Evolutionary conservation across 2,888 invertebrate genomes (phyloP), one percentile per base, ranked within the genome.

Genomic region (Pseudanteris insignis): DNA sequence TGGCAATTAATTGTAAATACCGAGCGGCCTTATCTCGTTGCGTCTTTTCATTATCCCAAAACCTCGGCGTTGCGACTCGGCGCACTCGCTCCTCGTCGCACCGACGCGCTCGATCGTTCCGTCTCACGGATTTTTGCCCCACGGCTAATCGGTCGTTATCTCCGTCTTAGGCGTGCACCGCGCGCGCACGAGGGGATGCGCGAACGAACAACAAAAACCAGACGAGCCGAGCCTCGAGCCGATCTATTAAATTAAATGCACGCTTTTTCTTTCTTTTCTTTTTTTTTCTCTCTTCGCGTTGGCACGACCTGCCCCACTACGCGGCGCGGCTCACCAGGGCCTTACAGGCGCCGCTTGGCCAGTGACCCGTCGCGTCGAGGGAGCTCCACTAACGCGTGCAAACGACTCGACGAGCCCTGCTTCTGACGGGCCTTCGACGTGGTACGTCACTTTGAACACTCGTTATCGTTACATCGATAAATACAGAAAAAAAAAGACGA

Each of bases 221-320:
- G 25, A 29, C 29, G 11, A 26, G 21, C 40, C 18, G 25, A 21
- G 12, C 28, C 14, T 24, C 40, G 34, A 30, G 36, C 43, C 36
- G 64, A 57, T 61, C 65, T 65, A 67, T 68, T 68, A 65, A 67
- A 69, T 65, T 66, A 60, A 63, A 44, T 26, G 63, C n/a, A n/a
- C n/a, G n/a, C n/a, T n/a, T n/a, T n/a, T n/a, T n/a, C n/a, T n/a
- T n/a, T n/a, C n/a, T n/a, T n/a, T n/a, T n/a, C n/a, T n/a, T n/a
- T n/a, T n/a, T n/a, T n/a, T 64, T 66, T 63, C 59, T 58, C 58
- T 38, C 40, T 32, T 55, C 36, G 24, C 11, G 55, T 43, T 41
- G 59, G 64, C 77, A 67, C 75, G 78, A 78, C 78, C 78, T 78
- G 75, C 77, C 78, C 74, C 75, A 78, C 77, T 77, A 73, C 73